Evolutionary conservation across 2,797 vertebrate species (phyloP).

Genomic region (Arrhamphus sclerolepis): DNA sequence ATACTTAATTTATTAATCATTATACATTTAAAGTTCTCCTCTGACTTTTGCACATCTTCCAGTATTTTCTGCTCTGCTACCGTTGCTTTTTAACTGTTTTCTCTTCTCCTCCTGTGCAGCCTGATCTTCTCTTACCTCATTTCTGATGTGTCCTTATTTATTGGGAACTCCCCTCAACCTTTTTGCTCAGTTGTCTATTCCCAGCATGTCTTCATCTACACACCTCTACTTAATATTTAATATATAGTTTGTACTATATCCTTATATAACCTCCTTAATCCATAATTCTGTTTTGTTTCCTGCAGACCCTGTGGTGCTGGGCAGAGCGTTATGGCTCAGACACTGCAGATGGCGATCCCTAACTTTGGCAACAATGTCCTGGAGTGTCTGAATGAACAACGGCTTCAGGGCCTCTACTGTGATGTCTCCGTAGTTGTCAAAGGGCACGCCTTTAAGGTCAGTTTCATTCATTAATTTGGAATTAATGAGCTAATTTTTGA

Average conservation of each 20-base stretch:
- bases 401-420: constrained; percentile 96
- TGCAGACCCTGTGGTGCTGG: constrained; percentile 78
- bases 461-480: neutral
- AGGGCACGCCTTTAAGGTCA: constrained; percentile 91
- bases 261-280: neutral
- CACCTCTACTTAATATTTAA: neutral
- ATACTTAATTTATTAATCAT: constrained; percentile 58
- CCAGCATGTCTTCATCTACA: neutral
- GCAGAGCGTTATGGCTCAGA: constrained; percentile 90
- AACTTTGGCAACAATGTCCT: constrained; percentile 97
- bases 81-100: neutral
- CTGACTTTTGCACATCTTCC: constrained; percentile 10
- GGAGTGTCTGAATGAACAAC: constrained; percentile 97
- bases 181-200: neutral
- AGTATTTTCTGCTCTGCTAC: neutral
- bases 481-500: neutral
- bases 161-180: neutral
- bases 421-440: constrained; percentile 96
- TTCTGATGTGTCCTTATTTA: neutral
- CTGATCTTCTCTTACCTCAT: neutral
- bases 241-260: too few relatives aligned
- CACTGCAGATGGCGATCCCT: constrained; percentile 98
- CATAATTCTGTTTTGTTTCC: constrained; percentile 8
- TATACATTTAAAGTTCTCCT: constrained; percentile 22
- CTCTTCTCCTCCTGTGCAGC: neutral